phyloP scores from a whole-genome alignment of 2,113 vertebrate genomes.

The Arothron firmamentum region DNA sequence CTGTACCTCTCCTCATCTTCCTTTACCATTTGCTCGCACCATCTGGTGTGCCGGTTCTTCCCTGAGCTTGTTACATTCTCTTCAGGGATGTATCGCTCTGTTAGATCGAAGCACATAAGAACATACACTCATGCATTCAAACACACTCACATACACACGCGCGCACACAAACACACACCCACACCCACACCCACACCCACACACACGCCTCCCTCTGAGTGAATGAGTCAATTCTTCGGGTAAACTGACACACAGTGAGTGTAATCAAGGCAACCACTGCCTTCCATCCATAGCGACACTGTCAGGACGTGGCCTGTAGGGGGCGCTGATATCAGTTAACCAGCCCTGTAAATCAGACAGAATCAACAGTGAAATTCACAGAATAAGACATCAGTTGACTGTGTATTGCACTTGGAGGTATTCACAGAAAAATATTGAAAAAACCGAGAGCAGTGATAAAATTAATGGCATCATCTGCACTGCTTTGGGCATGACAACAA shows the following conservation, averaged over 20 bases:
- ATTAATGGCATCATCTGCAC: not conserved
- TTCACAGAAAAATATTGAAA: not conserved
- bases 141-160: constrained; percentile 26
- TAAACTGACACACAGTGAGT: constrained; percentile 66
- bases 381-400: not conserved
- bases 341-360: constrained; percentile 60
- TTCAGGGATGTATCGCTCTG: constrained; percentile 49
- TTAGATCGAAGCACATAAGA: constrained; percentile 26
- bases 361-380: not conserved
- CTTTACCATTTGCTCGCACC: constrained; percentile 33
- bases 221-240: constrained; percentile 57
- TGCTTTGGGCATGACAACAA: not conserved
- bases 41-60: constrained; percentile 62
- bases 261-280: constrained; percentile 39
- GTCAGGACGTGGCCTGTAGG: constrained; percentile 52
- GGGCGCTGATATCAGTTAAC: constrained; percentile 59
- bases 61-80: constrained; percentile 68
- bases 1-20: not conserved
- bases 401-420: not conserved
- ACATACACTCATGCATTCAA: constrained; percentile 37
- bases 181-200: constrained; percentile 40
- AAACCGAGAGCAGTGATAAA: not conserved
- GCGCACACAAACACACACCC: constrained; percentile 28
- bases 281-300: constrained; percentile 58
- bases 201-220: constrained; percentile 41